A percentile compares a stretch with the other conserved stretches of the same genome.
These are phyloP conservation scores for Myopa testacea DNA, from an alignment of 2,888 invertebrate genomes.

Conservation along the genomic window DNA sequence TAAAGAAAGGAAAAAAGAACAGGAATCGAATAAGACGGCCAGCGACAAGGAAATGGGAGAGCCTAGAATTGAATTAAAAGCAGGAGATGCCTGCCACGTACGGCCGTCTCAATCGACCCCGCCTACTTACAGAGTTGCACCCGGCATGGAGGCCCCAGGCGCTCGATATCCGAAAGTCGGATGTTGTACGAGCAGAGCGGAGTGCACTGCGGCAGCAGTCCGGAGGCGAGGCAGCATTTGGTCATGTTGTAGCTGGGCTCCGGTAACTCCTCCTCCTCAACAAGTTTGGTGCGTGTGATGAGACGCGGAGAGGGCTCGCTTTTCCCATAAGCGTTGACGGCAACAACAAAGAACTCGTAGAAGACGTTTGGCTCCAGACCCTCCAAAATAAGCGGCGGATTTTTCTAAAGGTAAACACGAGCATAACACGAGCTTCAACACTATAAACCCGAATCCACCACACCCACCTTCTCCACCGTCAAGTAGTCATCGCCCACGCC, in stretches of 20 bases:
- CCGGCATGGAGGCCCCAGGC: slow-evolving; percentile 80
- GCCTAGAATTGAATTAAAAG: too few species aligned
- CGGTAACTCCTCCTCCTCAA: slow-evolving; percentile 60
- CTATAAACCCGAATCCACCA: neutral
- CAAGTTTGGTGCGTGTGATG: slow-evolving; percentile 77
- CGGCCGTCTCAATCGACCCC: too few species aligned
- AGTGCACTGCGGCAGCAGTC: slow-evolving; percentile 73
- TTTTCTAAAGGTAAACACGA: slow-evolving; percentile 63
- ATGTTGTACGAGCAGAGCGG: slow-evolving; percentile 86
- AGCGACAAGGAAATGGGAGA: neutral
- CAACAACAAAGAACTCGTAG: slow-evolving; percentile 85
- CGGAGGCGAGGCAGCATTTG: slow-evolving; percentile 80
- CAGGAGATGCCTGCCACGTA: too few species aligned
- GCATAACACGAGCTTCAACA: neutral
- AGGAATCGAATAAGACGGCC: neutral
- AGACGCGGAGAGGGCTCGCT: slow-evolving; percentile 81
- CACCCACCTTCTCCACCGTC: slow-evolving; percentile 69
- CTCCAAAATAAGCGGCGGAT: slow-evolving; percentile 81
- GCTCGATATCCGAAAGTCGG: slow-evolving; percentile 82
- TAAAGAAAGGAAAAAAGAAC: neutral
- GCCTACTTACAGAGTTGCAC: slow-evolving; percentile 78
- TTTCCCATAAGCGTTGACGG: slow-evolving; percentile 82
- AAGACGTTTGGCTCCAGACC: slow-evolving; percentile 79
- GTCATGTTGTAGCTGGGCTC: slow-evolving; percentile 81
- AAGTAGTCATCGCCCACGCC: slow-evolving; percentile 72